Evolutionary conservation across 2,113 vertebrate genomes (phyloP).

Genomic region (Albula glossodonta): DNA sequence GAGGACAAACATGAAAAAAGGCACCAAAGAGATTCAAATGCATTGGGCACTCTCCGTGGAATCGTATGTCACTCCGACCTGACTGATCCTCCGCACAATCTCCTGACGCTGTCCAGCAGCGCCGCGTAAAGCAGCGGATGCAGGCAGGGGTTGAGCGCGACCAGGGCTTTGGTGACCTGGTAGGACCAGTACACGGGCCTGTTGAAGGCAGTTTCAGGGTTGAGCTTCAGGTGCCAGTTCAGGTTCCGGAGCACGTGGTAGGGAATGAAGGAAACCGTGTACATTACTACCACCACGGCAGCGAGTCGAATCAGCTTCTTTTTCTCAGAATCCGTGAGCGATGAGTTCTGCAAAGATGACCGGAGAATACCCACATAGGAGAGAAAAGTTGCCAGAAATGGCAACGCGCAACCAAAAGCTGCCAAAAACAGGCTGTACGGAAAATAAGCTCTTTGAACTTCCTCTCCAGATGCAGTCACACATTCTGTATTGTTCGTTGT

Average conservation of each 20-base stretch:
- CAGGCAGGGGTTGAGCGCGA: slow-evolving; percentile 61
- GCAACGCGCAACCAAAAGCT: slow-evolving; percentile 42
- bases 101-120: slow-evolving; percentile 28
- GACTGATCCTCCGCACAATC: slow-evolving; percentile 5
- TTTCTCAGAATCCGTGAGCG: slow-evolving; percentile 18
- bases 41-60: not conserved
- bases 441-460: slow-evolving; percentile 15
- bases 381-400: slow-evolving; percentile 47
- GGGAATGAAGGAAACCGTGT: slow-evolving; percentile 54
- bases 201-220: accelerated
- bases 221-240: slow-evolving; percentile 24
- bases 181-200: slow-evolving; percentile 1
- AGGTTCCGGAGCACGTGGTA: slow-evolving; percentile 49
- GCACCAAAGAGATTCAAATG: not conserved
- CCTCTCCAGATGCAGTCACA: accelerated
- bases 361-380: slow-evolving; percentile 35
- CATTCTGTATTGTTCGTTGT: not conserved
- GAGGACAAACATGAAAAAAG: not conserved
- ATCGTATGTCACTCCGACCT: not conserved
- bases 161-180: slow-evolving; percentile 46
- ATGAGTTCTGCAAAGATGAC: slow-evolving; percentile 32
- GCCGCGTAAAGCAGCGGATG: slow-evolving; percentile 61
- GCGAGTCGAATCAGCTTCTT: slow-evolving; percentile 39
- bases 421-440: slow-evolving; percentile 50
- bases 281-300: slow-evolving; percentile 34